phyloP scores from a whole-genome alignment of 2,113 vertebrate genomes.

The Aptenodytes patagonicus region DNA sequence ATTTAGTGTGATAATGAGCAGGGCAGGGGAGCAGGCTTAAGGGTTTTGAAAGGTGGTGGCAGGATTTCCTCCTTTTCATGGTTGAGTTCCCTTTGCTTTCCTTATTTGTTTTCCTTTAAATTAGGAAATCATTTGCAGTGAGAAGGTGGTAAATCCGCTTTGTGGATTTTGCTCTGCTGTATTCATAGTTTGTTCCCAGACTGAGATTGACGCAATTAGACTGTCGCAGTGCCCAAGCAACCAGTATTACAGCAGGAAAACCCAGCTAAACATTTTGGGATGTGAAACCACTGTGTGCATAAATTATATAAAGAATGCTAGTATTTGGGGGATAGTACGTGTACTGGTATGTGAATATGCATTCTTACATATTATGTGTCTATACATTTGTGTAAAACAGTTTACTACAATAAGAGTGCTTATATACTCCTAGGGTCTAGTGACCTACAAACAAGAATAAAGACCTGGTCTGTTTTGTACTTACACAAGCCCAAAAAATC shows the following conservation, averaged over 20 bases:
- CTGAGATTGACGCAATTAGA: conserved; percentile 4
- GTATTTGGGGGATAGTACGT: background rate
- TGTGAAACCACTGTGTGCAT: background rate
- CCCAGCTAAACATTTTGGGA: background rate
- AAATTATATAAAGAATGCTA: background rate
- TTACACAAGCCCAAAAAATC: background rate
- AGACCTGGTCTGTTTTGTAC: background rate
- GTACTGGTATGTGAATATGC: background rate
- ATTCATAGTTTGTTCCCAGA: background rate
- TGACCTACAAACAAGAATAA: conserved; percentile 8
- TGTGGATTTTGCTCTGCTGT: conserved; percentile 16
- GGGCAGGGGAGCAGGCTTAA: background rate
- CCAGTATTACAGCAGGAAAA: background rate
- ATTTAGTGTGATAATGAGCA: background rate
- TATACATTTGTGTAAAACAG: background rate
- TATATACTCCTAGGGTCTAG: background rate
- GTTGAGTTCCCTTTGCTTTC: background rate
- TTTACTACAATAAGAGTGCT: background rate
- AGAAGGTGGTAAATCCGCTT: conserved; percentile 7
- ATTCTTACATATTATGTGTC: background rate
- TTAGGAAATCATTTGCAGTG: conserved; percentile 5
- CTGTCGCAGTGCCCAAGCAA: background rate
- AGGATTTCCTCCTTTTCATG: conserved; percentile 57
- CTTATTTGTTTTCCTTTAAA: conserved; percentile 26
- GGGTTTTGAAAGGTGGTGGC: background rate